Evolutionary conservation across 2,888 invertebrate genomes (phyloP), one percentile per base, ranked within the genome.

Genomic region (Latheticus oryzae): DNA sequence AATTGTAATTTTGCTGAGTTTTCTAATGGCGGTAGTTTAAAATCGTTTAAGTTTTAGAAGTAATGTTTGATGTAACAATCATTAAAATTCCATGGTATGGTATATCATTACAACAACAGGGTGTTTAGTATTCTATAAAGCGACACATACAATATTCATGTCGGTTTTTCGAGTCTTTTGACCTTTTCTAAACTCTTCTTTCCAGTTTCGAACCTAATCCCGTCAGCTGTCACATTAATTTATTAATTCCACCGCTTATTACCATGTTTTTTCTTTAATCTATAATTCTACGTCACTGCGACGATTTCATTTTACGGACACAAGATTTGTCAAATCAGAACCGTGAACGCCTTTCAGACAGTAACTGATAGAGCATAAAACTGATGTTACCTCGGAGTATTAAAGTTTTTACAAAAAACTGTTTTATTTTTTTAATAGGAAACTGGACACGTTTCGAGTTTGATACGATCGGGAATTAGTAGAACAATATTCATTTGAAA

Each of bases 1-100:
- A 52, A 52, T 48, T 52, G 58, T 42, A 58, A 58, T 58, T 58
- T 56, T 47, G 50, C 53, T 48, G 19, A 19, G 47, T 45, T 53
- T 28, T 52, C 45, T 63, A 65, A 62, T 57, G 57, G 60, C 52
- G 47, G 63, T 57, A 60, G 61, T 65, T 65, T 63, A 62, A 65
- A 65, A 62, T 48, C 62, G 65, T 65, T 65, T 63, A 65, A 58
- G 59, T 60, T 65, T 68, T 67, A 66, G 66, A 64, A 61, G 66
- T 60, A 61, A 62, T 60, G 60, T 64, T 62, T 60, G 60, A 61
- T 50, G 56, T 60, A 33, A 40, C 42, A 56, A 56, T 33, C 33
- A 19, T 12, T 56, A 33, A 55, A 48, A 48, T 48, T 40, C 32
- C 40, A 32, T 48, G 47, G 43, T 53, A 53, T 9, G 53, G 38